Evolutionary conservation across 2,113 vertebrate genomes (phyloP), one percentile per base, ranked within the genome.

Genomic region (Ophthalmolycus amberensis): DNA sequence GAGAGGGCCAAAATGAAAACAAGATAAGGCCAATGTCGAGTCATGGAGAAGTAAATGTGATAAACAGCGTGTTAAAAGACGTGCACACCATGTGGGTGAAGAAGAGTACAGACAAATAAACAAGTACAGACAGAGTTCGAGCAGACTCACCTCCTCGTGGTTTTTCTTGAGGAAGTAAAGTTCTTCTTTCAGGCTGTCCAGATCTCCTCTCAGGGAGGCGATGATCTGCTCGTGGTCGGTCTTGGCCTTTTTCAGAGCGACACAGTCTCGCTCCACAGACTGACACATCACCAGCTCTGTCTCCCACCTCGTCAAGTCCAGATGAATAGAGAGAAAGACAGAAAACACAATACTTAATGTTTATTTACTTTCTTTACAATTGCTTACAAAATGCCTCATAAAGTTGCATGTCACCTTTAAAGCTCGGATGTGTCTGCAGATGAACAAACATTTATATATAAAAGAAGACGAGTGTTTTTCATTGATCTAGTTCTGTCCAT

Each of bases 161-260:
- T 95, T 97, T 93, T 96, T 99, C 95, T 95, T 98, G 64, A 99
- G 95, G 85, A 96, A 95, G 48, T 96, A 95, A 42, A 99, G 93
- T 72, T 98, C 97, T 78, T 98, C 96, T 86, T 95, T 96, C 65
- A 99, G 95, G 64, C 96, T 96, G 93, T 98, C 96, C 83, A 97
- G 95, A 37, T 98, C 96, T 59, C 96, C 96, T 64, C 97, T 95
- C 79, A 99, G 92, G 59, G 89, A 97, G 85, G 90, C 91, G 16
- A 98, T 93, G 46, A 97, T 97, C 95, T 98, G 94, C 25, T 95
- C 94, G 1, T 95, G 95, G 80, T 96, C 96, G 0, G 97, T 95
- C 93, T 98, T 91, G 77, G 99, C 84, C 85, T 96, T 96, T 58
- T 95, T 92, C 88, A 99, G 90, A 15, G 96, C 95, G 0, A 96